Conservation (phyloP, 2,888 invertebrate genomes). For the Masnerella sp. region DNA sequence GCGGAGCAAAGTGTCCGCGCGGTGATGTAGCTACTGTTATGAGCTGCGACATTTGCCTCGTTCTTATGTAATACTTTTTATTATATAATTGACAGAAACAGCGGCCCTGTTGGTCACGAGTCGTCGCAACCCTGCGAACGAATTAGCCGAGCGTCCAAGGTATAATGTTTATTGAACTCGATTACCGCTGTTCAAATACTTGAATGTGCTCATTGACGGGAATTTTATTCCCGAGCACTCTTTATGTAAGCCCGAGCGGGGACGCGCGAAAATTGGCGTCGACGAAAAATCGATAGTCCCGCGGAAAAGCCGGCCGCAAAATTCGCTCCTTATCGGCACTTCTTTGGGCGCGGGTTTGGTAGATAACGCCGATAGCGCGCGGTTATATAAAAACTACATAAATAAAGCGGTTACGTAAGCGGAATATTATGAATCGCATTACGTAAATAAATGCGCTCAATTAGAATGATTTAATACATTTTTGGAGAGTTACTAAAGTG, state of each 20-base stretch:
- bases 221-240: slow-evolving; percentile 6
- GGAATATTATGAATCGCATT: slow-evolving; percentile 42
- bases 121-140: slow-evolving; percentile 58
- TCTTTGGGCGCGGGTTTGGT: no score
- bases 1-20: slow-evolving; percentile 27
- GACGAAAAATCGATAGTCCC: no score
- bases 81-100: slow-evolving; percentile 76
- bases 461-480: slow-evolving; percentile 48
- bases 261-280: no score
- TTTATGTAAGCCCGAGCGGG: slow-evolving; percentile 20
- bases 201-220: slow-evolving; percentile 12
- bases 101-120: slow-evolving; percentile 64
- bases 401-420: slow-evolving; percentile 44
- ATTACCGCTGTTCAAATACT: slow-evolving; percentile 22
- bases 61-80: slow-evolving; percentile 76
- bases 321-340: no score
- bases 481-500: slow-evolving; percentile 31
- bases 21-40: slow-evolving; percentile 62
- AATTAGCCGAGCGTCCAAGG: slow-evolving; percentile 35
- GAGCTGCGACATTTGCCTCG: slow-evolving; percentile 71
- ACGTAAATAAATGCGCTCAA: slow-evolving; percentile 47
- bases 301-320: no score
- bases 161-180: slow-evolving; percentile 43
- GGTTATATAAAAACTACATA: slow-evolving; percentile 52
- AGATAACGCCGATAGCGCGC: slow-evolving; percentile 34